A percentile compares a stretch with the other conserved stretches of the same genome.
phyloP scores from a whole-genome alignment of 2,113 vertebrate species.

The Peucedramus taeniatus region DNA sequence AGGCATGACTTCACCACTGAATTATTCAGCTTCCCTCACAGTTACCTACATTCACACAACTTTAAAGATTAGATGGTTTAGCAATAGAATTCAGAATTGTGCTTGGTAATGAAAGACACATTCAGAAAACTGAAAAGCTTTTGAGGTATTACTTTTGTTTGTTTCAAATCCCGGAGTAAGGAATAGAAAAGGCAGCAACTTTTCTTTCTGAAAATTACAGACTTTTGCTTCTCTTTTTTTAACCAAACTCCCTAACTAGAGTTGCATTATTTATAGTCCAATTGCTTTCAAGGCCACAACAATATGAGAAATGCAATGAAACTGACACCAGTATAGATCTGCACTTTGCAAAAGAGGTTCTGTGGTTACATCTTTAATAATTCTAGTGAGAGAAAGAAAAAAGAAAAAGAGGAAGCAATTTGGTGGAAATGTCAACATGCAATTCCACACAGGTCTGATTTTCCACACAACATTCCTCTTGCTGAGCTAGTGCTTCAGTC shows the following conservation, averaged over 20 bases:
- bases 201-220: not conserved
- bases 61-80: not conserved
- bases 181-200: not conserved
- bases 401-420: not conserved
- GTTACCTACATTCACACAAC: not conserved
- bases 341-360: not conserved
- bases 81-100: not conserved
- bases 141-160: not conserved
- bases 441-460: not conserved
- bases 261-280: not conserved
- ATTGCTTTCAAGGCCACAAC: not conserved
- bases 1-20: not conserved
- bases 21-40: not conserved
- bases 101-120: not conserved
- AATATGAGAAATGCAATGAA: not conserved
- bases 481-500: not conserved
- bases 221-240: not conserved
- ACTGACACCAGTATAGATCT: not conserved
- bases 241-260: not conserved
- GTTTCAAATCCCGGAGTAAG: not conserved
- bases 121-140: not conserved
- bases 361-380: not conserved
- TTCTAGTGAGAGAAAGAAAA: not conserved
- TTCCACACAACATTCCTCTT: not conserved
- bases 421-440: not conserved